Base-by-base conservation (phyloP, 92 coral and sea anemone species). In the Zoanthus gigantus region DNA sequence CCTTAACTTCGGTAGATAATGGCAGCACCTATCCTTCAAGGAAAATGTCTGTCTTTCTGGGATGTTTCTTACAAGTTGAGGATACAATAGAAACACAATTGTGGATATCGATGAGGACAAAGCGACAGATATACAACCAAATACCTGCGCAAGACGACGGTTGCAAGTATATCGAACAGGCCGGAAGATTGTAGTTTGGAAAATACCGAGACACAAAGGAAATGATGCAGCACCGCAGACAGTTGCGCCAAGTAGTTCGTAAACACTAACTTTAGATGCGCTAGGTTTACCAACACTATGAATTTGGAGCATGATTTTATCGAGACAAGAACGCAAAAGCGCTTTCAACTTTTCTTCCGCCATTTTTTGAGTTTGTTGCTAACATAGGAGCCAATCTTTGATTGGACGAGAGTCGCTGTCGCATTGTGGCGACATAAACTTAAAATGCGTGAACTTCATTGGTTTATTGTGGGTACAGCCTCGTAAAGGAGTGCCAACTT, bases 131-230 rank as follows among this genome's bases (percentile, higher is more conserved):
- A 93, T 17, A n/a, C 86, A 52, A 28, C 99, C 99, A 78, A 88
- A 95, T 0, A 92, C 16, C 3, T 92, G 66, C 1, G 86, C 94
- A 9, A 91, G 11, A 7, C 82, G 3, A 7, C 90, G 83, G 82
- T 94, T 93, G 72, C 93, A 87, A n/a, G 98, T 95, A 1, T 93
- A 48, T 8, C 97, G 76, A 23, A 97, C 67, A 3, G 99, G 99
- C 67, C 98, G 95, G 85, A 95, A 97, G 34, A 97, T 74, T 29
- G 90, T 85, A 46, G 73, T 92, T 85, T 97, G 99, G 12, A 95
- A 71, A 71, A 78, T 52, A 12, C 96, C 99, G 45, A 97, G 42
- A 61, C 90, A 92, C 45, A 97, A 74, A 0, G 98, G 99, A 83
- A 95, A 97, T 32, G 88, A 82, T 4, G 88, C 94, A 9, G 93